Evolutionary conservation across 2,797 vertebrate genomes (phyloP), one percentile per base, ranked within the genome.

Genomic region (Mus caroli): DNA sequence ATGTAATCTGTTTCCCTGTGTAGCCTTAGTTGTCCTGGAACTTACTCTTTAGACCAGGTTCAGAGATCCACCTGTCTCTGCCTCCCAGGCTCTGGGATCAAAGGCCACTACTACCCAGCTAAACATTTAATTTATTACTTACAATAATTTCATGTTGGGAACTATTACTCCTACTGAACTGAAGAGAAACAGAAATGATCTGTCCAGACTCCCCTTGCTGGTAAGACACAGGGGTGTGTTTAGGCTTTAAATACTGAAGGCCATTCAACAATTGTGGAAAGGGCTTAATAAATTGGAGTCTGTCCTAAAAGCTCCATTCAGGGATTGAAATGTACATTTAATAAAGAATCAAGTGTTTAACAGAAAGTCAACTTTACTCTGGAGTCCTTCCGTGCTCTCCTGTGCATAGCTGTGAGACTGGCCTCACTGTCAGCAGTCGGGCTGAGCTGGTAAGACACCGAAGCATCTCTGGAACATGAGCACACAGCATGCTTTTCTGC

Each of bases 261-360:
- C 22, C 60, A 19, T 37, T 88, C 56, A 76, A 40, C 26, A 88
- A 20, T 40, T 58, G 31, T 90, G 54, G 82, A 93, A 79, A 84
- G 5, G 56, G 50, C 26, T 40, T 56, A 73, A 37, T 17, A 0
- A 90, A 92, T 69, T 64, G 40, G 34, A n/a, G 34, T 24, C 28
- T 84, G 26, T 46, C 46, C 56, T 54, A 20, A 20, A 78, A 77
- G 15, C 8, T 77, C 40, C 34, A 88, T 46, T 88, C 46, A 37
- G 91, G 87, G 43, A 85, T 31, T 90, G 37, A 79, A 95, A 64
- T 28, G 79, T 69, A 88, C 3, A 56, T 31, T 76, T 43, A 67
- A 69, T 46, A 90, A 62, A 92, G 6, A 94, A 83, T 83, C 40
- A 69, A n/a, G 43, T 71, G 96, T 91, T 52, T 56, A 77, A 80